phyloP scores from a whole-genome alignment of 2,888 invertebrate species.

The Deroplatys truncata region DNA sequence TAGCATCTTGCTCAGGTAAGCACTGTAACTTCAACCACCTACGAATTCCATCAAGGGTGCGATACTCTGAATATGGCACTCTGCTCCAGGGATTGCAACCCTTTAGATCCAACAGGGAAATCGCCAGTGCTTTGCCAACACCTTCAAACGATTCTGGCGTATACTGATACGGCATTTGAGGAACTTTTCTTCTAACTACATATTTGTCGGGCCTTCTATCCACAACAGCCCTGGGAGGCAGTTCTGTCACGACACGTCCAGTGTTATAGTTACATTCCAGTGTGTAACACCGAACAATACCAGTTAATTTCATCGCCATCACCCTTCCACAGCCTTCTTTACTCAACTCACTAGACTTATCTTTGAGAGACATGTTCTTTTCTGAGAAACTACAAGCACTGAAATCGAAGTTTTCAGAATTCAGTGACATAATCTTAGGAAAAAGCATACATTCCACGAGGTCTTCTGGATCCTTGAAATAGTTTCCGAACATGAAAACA shows the following conservation, averaged over 20 bases:
- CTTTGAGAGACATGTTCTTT: conserved; percentile 74
- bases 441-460: conserved; percentile 83
- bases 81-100: neutral
- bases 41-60: neutral
- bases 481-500: conserved; percentile 93
- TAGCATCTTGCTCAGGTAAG: neutral
- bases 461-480: conserved; percentile 73
- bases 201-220: neutral
- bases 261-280: neutral
- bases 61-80: neutral
- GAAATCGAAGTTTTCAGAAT: conserved; percentile 89
- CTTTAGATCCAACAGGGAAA: neutral
- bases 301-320: neutral
- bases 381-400: conserved; percentile 89
- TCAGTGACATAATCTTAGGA: conserved; percentile 83
- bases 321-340: neutral
- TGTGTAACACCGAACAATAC: neutral
- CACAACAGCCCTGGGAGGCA: neutral
- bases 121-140: neutral
- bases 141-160: neutral
- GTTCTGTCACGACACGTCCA: neutral
- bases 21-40: neutral
- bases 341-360: neutral
- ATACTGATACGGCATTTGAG: neutral
- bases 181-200: neutral